Evolutionary conservation across 2,113 vertebrate genomes (phyloP).

Genomic region (Euleptes europaea): DNA sequence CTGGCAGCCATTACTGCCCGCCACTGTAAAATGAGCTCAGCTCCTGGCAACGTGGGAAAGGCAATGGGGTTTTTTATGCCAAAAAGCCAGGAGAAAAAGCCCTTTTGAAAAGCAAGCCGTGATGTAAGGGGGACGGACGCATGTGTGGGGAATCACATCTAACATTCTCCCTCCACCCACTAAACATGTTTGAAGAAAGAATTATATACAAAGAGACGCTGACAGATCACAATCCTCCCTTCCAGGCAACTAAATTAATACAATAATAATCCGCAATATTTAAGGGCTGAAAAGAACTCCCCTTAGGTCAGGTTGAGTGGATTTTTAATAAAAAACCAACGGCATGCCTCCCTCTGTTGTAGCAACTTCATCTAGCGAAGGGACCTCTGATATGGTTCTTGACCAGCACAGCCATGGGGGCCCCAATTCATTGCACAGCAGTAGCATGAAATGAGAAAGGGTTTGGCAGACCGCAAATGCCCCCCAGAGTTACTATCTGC

Average conservation of each 20-base stretch:
- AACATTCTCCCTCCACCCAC: too few species aligned
- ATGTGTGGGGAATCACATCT: not conserved
- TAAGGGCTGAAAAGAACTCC: not conserved
- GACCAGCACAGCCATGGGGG: too few species aligned
- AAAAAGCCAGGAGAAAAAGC: not conserved
- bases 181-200: not conserved
- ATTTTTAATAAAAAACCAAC: not conserved
- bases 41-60: slow-evolving; percentile 38
- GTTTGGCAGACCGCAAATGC: too few species aligned
- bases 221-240: not conserved
- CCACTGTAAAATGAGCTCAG: slow-evolving; percentile 39
- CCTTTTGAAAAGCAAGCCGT: slow-evolving; percentile 8
- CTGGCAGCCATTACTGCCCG: slow-evolving; percentile 54
- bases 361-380: too few species aligned
- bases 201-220: not conserved
- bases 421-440: too few species aligned
- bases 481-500: too few species aligned
- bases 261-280: not conserved
- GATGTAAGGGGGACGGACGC: not conserved
- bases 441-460: too few species aligned
- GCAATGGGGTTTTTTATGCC: slow-evolving; percentile 40
- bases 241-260: not conserved
- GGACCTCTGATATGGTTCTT: too few species aligned
- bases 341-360: too few species aligned
- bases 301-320: not conserved